Base-by-base conservation (phyloP, 2,113 vertebrate species). In the Rattus rattus region DNA sequence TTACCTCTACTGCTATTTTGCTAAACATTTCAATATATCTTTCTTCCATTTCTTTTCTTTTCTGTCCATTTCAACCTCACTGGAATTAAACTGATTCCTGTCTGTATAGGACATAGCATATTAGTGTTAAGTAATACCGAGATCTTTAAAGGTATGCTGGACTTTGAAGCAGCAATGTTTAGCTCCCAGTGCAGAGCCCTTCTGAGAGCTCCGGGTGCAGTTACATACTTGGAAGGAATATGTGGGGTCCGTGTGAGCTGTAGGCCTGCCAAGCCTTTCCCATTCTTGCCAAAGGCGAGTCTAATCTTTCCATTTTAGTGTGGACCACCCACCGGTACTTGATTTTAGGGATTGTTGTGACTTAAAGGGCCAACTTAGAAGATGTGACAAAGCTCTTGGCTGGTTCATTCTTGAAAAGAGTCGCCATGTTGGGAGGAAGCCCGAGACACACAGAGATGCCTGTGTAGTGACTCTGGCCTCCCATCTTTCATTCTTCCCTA, bases 91-190 rank as follows among this genome's bases (percentile, higher is more conserved):
- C 43, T 75, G 65, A 56, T 43, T 94, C 16, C 43, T n/a, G 30
- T 69, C 13, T 5, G 30, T 24, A 6, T 76, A 76, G 70, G 77
- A 69, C 24, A 13, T 36, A 52, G 67, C 84, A 88, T 86, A 70
- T 94, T 80, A 80, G 43, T 12, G 10, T 7, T 59, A 28, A 5
- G 36, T 10, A 54, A 47, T 75, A 10, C 8, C 61, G 16, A 65
- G 28, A 65, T 19, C 91, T 22, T 88, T 28, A 88, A 59, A 92
- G 65, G n/a, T 80, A 52, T 79, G 22, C 56, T 63, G 80, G 88
- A 73, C 87, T 94, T 87, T 87, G 43, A 86, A 70, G 88, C 49
- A 52, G 30, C n/a, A 65, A 59, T 85, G n/a, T 63, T 43, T 85
- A 85, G n/a, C 8, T 30, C 26, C 81, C 36, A n/a, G 5, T 22